Evolutionary conservation across 2,888 invertebrate genomes (phyloP), one percentile per base, ranked within the genome.

Genomic region (Oxytorus armatus): DNA sequence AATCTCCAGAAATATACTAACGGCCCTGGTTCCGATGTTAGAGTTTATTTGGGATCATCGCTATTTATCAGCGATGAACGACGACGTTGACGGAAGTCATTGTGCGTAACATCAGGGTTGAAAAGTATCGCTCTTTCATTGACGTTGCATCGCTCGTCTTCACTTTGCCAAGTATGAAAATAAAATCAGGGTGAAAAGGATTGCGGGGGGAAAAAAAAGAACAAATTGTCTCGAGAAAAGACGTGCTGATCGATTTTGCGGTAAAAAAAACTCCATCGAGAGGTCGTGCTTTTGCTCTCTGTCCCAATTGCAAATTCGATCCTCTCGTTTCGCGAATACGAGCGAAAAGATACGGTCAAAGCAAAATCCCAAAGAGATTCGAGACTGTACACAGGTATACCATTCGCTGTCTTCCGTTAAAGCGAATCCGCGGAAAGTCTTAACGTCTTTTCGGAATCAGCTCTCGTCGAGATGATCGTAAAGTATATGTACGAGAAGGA

Each of bases 371-470:
- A 11, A 51, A 59, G 33, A 53, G 33, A 70, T 70, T 75, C 49
- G 14, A 23, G 47, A 25, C n/a, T 29, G 29, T 53, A 53, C 29
- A 57, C 7, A 14, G 47, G 42, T 53, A 57, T 44, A 8, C 44
- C 29, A 29, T 44, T 14, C 49, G 16, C 39, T 49, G 18, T 39
- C 23, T 39, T 61, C 14, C 18, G 63, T 63, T 25, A 42, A 55
- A 77, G 42, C 42, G 63, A 77, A 85, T 82, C 86, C 85, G 84
- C 82, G 89, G 85, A 88, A 89, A 88, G 84, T 87, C 83, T 86
- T 85, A 87, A 88, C 86, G 86, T 87, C 86, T 87, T 86, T 87
- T 82, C 78, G 84, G 87, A 87, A 87, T 87, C 79, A n/a, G n/a
- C n/a, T n/a, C n/a, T n/a, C 82, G 63, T 80, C 77, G 81, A 79